Evolutionary conservation across 2,113 vertebrate genomes (phyloP), one percentile per base, ranked within the genome.

Genomic region (Zosterops hypoxanthus): DNA sequence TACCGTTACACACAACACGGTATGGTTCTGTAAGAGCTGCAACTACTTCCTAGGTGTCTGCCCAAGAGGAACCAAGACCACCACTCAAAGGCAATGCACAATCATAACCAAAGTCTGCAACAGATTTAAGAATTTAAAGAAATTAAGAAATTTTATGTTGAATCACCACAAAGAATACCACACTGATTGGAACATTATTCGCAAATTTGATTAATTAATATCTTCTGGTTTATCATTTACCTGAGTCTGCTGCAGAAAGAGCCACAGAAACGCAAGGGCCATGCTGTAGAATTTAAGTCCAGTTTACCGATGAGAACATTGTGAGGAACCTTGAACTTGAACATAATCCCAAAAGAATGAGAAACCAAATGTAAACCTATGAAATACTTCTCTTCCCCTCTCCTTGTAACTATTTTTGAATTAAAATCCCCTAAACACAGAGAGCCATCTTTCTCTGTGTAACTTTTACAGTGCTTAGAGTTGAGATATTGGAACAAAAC

Each of bases 291-390:
- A 85, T 61, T 87, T 92, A 96, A 91, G 20, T 96, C 95, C 95
- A 85, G 66, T 72, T 97, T 95, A 95, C 13, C 20, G 75, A 69
- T 76, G 92, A 76, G 13, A 90, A 52, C 42, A 85, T 10, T 93
- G 85, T 72, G 92, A 94, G 81, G 88, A 94, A 96, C 85, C 95
- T 94, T 95, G 65, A 97, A 95, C 86, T 96, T 96, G 81, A 96
- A 97, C 70, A 93, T 65, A 97, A 94, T 82, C 88, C 95, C 90
- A 85, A 64, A 94, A 82, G 60, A 68, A 86, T 82, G 41, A 96
- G 82, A 96, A 91, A 76, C 46, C 55, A 91, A 85, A 68, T 11
- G 9, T 41, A 85, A 87, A 60, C 3, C 28, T 65, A 73, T 11
- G 47, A 90, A 93, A 85, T 36, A 80, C 4, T 47, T 39, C 2